These are phyloP conservation scores for Cyclopterus lumpus DNA, from an alignment of 2,797 vertebrate species.

Conservation along the genomic window DNA sequence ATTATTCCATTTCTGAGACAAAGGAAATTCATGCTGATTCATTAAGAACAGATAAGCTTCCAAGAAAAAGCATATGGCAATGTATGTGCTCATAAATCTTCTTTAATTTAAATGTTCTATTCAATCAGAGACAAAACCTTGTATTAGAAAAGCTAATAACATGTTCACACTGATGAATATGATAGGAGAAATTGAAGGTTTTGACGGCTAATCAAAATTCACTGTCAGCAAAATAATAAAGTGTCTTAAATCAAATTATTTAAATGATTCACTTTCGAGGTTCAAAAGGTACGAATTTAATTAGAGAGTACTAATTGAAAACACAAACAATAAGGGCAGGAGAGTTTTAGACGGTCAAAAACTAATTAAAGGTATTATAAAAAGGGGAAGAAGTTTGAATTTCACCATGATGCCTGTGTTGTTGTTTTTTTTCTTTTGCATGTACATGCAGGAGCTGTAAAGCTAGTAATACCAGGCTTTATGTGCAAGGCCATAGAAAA, in stretches of 20 bases:
- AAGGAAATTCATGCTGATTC: slow-evolving; percentile 10
- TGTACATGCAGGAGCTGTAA: slow-evolving; percentile 64
- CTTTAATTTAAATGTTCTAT: slow-evolving; percentile 16
- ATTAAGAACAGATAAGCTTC: slow-evolving; percentile 9
- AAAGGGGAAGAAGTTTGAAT: slow-evolving; percentile 62
- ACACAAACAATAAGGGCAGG: slow-evolving; percentile 44
- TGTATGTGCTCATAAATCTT: not conserved
- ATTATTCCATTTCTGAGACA: slow-evolving; percentile 22
- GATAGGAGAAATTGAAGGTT: slow-evolving; percentile 30
- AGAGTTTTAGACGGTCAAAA: slow-evolving; percentile 56
- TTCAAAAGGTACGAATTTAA: slow-evolving; percentile 58
- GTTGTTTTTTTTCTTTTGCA: slow-evolving; percentile 34
- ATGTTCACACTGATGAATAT: slow-evolving; percentile 33
- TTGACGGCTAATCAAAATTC: slow-evolving; percentile 46
- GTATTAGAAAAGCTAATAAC: slow-evolving; percentile 32
- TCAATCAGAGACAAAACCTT: slow-evolving; percentile 20
- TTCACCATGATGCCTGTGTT: slow-evolving; percentile 50
- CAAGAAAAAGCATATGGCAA: slow-evolving; percentile 3
- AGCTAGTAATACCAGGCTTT: slow-evolving; percentile 78
- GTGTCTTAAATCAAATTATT: slow-evolving; percentile 26
- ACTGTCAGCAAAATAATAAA: slow-evolving; percentile 37
- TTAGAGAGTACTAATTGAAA: slow-evolving; percentile 69
- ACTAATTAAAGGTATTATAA: slow-evolving; percentile 59
- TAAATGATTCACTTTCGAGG: slow-evolving; percentile 31
- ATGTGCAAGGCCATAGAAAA: slow-evolving; percentile 77